phyloP scores from a whole-genome alignment of 2,113 vertebrate genomes.

The Ciconia maguari region DNA sequence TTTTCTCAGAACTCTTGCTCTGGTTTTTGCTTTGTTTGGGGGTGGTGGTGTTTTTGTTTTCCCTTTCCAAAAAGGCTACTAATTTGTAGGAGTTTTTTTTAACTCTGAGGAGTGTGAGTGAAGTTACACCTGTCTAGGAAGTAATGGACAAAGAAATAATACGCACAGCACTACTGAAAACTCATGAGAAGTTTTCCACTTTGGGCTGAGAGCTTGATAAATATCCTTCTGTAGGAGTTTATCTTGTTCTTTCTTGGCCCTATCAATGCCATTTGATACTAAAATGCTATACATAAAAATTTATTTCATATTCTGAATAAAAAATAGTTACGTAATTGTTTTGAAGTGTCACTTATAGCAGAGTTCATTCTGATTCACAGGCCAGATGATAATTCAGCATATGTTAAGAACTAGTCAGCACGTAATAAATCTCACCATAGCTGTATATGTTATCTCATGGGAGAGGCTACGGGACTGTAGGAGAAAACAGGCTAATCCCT shows the following conservation, averaged over 20 bases:
- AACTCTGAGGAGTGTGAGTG: neutral
- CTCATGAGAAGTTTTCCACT: neutral
- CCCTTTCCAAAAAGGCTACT: neutral
- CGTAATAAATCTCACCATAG: slow-evolving; percentile 5
- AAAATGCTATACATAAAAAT: neutral
- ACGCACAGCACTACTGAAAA: neutral
- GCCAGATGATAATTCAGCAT: neutral
- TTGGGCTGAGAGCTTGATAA: neutral
- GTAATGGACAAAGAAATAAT: neutral
- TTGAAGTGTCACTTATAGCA: neutral
- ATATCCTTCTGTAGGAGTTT: neutral
- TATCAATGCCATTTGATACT: neutral
- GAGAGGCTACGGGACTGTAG: slow-evolving; percentile 16
- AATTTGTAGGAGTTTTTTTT: neutral
- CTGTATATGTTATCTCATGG: slow-evolving; percentile 25
- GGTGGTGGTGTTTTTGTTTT: neutral
- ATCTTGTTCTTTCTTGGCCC: neutral
- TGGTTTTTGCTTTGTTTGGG: neutral
- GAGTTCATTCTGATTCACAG: neutral
- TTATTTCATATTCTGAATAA: neutral
- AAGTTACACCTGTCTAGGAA: neutral
- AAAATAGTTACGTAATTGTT: neutral
- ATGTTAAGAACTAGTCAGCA: slow-evolving; percentile 14
- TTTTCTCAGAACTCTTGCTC: neutral
- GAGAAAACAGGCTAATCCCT: slow-evolving; percentile 22